Evolutionary conservation across 2,888 invertebrate species (phyloP).

Genomic region (Alcis repandata): DNA sequence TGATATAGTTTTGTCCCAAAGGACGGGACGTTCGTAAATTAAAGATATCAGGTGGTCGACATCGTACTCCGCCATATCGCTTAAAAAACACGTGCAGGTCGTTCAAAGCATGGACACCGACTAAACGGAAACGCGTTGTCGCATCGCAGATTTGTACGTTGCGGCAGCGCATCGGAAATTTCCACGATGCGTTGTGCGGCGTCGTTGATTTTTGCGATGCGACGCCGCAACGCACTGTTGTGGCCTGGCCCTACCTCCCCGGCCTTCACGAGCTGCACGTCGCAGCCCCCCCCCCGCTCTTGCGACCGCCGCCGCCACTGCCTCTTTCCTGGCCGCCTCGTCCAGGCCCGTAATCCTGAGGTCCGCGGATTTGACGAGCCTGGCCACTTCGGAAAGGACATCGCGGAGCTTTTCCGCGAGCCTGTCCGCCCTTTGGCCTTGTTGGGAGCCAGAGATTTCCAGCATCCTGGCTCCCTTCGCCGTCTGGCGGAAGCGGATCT

Average conservation of each 20-base stretch:
- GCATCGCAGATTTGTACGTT: conserved; percentile 3
- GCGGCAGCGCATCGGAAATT: conserved; percentile 9
- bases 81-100: conserved; percentile 5
- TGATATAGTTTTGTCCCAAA: conserved; percentile 6
- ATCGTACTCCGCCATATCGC: conserved; percentile 5
- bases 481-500: too few relatives aligned
- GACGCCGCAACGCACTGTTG: conserved; percentile 19
- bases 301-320: too few relatives aligned
- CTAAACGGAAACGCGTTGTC: conserved; percentile 1
- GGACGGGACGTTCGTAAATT: conserved; percentile 2
- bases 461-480: too few relatives aligned
- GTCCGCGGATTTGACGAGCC: too few relatives aligned
- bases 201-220: conserved; percentile 8
- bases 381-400: too few relatives aligned
- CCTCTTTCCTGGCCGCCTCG: too few relatives aligned
- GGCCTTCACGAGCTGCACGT: too few relatives aligned
- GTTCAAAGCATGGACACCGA: conserved; percentile 6
- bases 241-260: conserved; percentile 6
- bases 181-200: conserved; percentile 9
- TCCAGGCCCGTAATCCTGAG: too few relatives aligned
- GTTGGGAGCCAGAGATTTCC: too few relatives aligned
- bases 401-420: too few relatives aligned
- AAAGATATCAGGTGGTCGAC: conserved; percentile 3
- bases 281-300: too few relatives aligned
- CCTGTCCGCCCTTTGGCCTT: too few relatives aligned